Base-by-base conservation (phyloP, 2,113 vertebrate species). In the Malurus cyaneus region DNA sequence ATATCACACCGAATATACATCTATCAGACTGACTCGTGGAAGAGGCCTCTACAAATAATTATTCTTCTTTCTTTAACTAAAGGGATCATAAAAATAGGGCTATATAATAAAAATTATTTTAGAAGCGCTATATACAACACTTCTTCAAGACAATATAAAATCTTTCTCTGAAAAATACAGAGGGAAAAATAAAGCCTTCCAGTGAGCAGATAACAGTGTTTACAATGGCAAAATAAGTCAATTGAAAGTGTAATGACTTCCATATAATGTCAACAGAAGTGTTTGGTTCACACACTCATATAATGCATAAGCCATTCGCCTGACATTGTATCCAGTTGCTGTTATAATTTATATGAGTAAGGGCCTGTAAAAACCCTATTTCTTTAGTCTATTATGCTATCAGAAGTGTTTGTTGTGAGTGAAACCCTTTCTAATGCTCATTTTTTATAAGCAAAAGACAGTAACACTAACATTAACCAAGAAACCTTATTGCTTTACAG, bases 141-240 rank as follows among this genome's bases (percentile, higher is more conserved):
- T 88, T 92, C 47, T 47, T 36, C n/a, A n/a, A 71, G 36, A 79
- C 39, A 82, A 70, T 52, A 57, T 12, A 36, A 86, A 73, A 78
- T n/a, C n/a, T 89, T 85, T 46, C 53, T 87, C 61, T 64, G 44
- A 84, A 92, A 95, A 80, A 36, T 4, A 39, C 9, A 32, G 46
- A 19, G 34, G 18, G 31, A 4, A 23, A 60, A 67, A 50, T 54
- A 80, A 70, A 62, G 18, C 14, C n/a, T 86, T 88, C 28, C 49
- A 61, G 31, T 76, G 50, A 76, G 88, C 64, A 74, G 88, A 93
- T 69, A 94, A 71, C 14, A 71, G 44, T 78, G 47, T 78, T 91
- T 92, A 53, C 79, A 86, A 74, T 67, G 57, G 72, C 70, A 92
- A 90, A 97, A 96, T 96, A 94, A 92, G 78, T 95, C 93, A 94